These are phyloP conservation scores for Neoscelio sp. DNA, from an alignment of 2,888 invertebrate species.

Conservation along the genomic window DNA sequence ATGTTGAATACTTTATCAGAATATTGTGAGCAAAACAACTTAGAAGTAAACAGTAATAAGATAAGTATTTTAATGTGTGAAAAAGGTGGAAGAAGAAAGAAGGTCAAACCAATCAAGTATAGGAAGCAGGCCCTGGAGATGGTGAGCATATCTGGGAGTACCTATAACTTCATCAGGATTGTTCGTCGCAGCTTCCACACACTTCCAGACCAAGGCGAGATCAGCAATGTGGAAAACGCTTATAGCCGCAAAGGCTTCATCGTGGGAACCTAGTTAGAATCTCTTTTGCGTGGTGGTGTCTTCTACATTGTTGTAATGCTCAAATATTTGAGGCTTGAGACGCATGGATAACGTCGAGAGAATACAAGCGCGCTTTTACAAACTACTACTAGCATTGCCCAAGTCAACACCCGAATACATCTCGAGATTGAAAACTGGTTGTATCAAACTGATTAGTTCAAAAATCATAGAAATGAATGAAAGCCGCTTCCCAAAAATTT, in stretches of 20 bases:
- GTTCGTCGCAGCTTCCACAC: not conserved
- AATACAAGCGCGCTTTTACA: slow-evolving; percentile 3
- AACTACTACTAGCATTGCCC: not conserved
- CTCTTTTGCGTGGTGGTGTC: slow-evolving; percentile 21
- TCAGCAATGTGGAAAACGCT: slow-evolving; percentile 22
- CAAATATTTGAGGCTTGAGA: not conserved
- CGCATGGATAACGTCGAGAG: slow-evolving; percentile 6
- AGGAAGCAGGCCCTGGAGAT: not conserved
- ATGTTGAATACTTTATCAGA: not conserved
- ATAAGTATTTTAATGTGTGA: slow-evolving; percentile 35
- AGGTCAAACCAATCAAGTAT: not conserved
- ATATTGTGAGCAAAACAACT: slow-evolving; percentile 12
- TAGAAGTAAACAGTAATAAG: slow-evolving; percentile 14
- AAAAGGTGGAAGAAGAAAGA: slow-evolving; percentile 19
- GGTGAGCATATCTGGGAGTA: slow-evolving; percentile 28
- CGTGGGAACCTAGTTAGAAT: slow-evolving; percentile 13
- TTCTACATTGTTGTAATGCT: slow-evolving; percentile 6
- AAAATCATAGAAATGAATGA: slow-evolving; percentile 1
- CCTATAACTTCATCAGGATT: slow-evolving; percentile 22
- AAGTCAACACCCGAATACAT: not conserved
- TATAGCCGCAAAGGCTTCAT: slow-evolving; percentile 5
- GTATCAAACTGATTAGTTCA: slow-evolving; percentile 1
- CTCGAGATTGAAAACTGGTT: not conserved
- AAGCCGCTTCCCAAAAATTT: slow-evolving; percentile 1
- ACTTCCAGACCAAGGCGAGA: slow-evolving; percentile 12